Conservation (phyloP, 2,888 invertebrate genomes). For the Diachrysia chrysitis region DNA sequence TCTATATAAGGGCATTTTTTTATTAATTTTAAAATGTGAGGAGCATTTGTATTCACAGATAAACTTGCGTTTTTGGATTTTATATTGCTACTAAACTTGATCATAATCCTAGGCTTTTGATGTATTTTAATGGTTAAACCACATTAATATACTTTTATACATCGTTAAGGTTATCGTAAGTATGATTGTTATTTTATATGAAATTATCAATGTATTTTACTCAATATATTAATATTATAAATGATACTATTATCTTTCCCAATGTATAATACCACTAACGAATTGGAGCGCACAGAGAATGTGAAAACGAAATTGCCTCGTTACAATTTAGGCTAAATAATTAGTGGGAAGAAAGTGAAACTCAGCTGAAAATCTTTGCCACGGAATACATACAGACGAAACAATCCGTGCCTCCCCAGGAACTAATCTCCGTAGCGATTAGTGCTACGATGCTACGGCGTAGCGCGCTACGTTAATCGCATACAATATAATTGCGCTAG, state of each 20-base stretch:
- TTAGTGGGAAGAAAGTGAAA: constrained; percentile 44
- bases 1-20: not conserved
- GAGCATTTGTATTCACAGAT: too few relatives aligned
- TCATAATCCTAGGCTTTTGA: too few relatives aligned
- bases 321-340: constrained; percentile 20
- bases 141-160: too few relatives aligned
- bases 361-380: constrained; percentile 50
- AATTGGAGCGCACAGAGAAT: not conserved
- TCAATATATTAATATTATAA: not conserved
- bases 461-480: constrained; percentile 58
- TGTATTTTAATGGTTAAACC: too few relatives aligned
- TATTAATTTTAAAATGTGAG: too few relatives aligned
- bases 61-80: too few relatives aligned
- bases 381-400: constrained; percentile 57
- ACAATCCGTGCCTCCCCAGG: constrained; percentile 59
- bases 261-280: not conserved
- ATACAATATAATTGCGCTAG: constrained; percentile 51
- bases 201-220: not conserved
- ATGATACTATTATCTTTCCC: not conserved
- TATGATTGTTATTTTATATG: too few relatives aligned
- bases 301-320: constrained; percentile 15
- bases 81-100: too few relatives aligned
- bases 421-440: constrained; percentile 81
- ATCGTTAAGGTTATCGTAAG: too few relatives aligned
- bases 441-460: constrained; percentile 71